Evolutionary conservation across 2,888 invertebrate species (phyloP).

Genomic region (Drosophila crucigera): DNA sequence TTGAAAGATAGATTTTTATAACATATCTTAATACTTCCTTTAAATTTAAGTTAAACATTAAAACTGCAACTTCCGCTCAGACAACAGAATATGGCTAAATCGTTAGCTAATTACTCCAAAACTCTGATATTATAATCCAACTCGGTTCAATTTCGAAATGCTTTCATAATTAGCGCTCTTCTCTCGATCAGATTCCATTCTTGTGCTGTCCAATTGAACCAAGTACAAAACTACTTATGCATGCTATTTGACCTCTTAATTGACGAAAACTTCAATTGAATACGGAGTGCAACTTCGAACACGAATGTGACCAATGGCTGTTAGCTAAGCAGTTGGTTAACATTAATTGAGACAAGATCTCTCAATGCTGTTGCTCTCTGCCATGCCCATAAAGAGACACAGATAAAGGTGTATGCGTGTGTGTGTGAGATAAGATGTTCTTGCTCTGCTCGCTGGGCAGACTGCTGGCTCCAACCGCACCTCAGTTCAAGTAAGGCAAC

Average conservation of each 20-base stretch:
- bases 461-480: slow-evolving; percentile 50
- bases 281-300: slow-evolving; percentile 26
- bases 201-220: slow-evolving; percentile 13
- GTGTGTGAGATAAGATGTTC: slow-evolving; percentile 24
- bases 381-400: slow-evolving; percentile 30
- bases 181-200: slow-evolving; percentile 3
- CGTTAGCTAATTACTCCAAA: neutral
- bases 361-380: slow-evolving; percentile 13
- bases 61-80: neutral
- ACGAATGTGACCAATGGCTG: slow-evolving; percentile 22
- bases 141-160: neutral
- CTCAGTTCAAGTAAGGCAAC: slow-evolving; percentile 29
- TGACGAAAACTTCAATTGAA: slow-evolving; percentile 43
- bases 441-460: slow-evolving; percentile 19
- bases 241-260: slow-evolving; percentile 46
- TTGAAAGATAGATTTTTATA: neutral
- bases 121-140: neutral
- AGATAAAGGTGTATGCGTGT: slow-evolving; percentile 20
- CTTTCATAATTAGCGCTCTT: neutral
- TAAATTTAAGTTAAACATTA: neutral
- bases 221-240: neutral
- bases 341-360: slow-evolving; percentile 5
- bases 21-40: neutral
- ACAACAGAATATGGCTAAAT: neutral
- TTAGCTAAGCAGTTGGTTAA: slow-evolving; percentile 20